Evolutionary conservation across 2,797 vertebrate genomes (phyloP), one percentile per base, ranked within the genome.

Genomic region (Macropodus opercularis): DNA sequence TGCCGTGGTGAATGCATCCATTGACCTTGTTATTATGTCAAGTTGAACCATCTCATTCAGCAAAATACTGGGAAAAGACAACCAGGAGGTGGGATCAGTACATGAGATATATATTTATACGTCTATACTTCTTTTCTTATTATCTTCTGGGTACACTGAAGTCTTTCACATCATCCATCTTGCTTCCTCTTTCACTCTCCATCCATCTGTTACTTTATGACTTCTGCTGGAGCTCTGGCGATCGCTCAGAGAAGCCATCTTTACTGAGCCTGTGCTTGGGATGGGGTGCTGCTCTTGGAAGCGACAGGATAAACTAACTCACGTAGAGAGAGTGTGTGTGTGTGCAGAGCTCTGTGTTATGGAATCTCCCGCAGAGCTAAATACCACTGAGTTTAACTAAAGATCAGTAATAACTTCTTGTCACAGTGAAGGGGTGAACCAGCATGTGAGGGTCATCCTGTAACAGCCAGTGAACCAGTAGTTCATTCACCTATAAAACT

Each of bases 251-350:
- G 35, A 64, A n/a, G 52, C 39, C 12, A 24, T 32, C 8, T 65
- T 59, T 46, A 8, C 35, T 27, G 34, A 60, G 41, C 40, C 39
- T 65, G 39, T 29, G 42, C 53, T 40, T 31, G 70, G 63, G 59
- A 52, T 48, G 63, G 36, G 58, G 41, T 68, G 68, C 65, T 64
- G 27, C 47, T 77, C 41, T 71, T 78, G 60, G 61, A 48, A 4
- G 29, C 54, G 39, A 67, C 27, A 8, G 44, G 32, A 24, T 23
- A 56, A 39, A 65, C 62, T 69, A 35, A 50, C n/a, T n/a, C n/a
- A n/a, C n/a, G n/a, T n/a, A n/a, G 14, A 15, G 2, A 5, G 34
- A 15, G 34, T 35, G 34, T 35, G 34, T 35, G 14, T 35, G 41
- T 49, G 15, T 62, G 56, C 67, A 40, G 15, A 57, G 35, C 48